A percentile compares a stretch with the other conserved stretches of the same genome.
phyloP scores from a whole-genome alignment of 2,888 invertebrate species.

The Philopedon plagiatum region DNA sequence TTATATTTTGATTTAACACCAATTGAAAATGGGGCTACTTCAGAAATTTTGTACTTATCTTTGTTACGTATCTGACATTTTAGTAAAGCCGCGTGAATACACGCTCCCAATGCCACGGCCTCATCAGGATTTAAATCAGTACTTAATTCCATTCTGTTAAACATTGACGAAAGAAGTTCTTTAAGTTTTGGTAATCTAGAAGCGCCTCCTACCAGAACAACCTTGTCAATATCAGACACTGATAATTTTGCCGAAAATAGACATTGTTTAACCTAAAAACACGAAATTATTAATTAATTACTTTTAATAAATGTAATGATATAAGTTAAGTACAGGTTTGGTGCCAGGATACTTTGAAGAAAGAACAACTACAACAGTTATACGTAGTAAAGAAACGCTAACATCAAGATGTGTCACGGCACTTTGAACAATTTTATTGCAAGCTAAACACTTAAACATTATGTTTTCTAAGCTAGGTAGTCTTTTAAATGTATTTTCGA shows the following conservation, averaged over 20 bases:
- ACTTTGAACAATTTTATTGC: no score
- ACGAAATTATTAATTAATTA: not conserved
- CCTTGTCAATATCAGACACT: slow-evolving; percentile 49
- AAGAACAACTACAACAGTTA: no score
- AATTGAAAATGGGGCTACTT: slow-evolving; percentile 55
- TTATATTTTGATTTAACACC: slow-evolving; percentile 50
- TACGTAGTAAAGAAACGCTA: no score
- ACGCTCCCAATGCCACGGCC: slow-evolving; percentile 57
- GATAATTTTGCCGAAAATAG: slow-evolving; percentile 45
- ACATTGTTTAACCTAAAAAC: slow-evolving; percentile 45
- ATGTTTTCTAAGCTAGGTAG: no score
- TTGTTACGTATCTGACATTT: slow-evolving; percentile 26
- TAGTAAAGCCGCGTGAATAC: slow-evolving; percentile 54
- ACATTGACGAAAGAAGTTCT: slow-evolving; percentile 48
- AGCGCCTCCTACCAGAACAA: slow-evolving; percentile 56
- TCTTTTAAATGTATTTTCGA: no score
- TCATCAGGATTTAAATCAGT: slow-evolving; percentile 55
- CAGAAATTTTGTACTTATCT: slow-evolving; percentile 47
- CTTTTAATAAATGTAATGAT: no score
- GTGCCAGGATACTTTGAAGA: no score
- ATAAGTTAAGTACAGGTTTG: no score
- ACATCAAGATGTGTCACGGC: no score
- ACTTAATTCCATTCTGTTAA: slow-evolving; percentile 47
- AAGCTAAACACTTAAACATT: no score
- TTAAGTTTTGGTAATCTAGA: slow-evolving; percentile 54